phyloP scores from a whole-genome alignment of 2,113 vertebrate genomes.

The Psammodynastes pulverulentus region DNA sequence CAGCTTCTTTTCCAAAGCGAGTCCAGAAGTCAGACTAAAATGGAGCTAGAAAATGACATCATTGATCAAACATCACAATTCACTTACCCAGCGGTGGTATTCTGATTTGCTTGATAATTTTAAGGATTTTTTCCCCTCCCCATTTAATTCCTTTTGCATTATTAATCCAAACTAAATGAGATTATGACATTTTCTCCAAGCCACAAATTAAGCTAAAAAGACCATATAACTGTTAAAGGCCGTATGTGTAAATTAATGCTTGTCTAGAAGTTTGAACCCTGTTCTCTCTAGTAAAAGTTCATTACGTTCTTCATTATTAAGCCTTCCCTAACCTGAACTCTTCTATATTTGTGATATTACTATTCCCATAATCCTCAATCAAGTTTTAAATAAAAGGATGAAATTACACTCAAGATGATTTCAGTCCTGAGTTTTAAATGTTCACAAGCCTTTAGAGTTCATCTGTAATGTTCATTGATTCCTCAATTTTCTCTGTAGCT shows the following conservation, averaged over 20 bases:
- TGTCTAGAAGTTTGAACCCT: not conserved
- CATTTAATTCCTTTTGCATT: not conserved
- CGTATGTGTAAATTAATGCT: not conserved
- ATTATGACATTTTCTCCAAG: not conserved
- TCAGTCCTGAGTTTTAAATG: not conserved
- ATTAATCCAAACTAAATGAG: not conserved
- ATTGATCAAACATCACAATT: not conserved
- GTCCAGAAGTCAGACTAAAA: not conserved
- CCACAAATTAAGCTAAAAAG: not conserved
- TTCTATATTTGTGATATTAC: not conserved
- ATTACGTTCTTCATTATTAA: not conserved
- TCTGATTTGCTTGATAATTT: not conserved
- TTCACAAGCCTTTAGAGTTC: not conserved
- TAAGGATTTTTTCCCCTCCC: not conserved
- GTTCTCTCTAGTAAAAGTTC: not conserved
- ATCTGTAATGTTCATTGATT: conserved; percentile 19
- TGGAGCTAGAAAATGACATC: not conserved
- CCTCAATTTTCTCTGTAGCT: conserved; percentile 41
- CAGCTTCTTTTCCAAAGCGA: not conserved
- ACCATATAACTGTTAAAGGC: not conserved
- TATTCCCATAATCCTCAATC: not conserved
- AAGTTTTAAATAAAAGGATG: not conserved
- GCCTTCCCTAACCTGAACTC: not conserved
- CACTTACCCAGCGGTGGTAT: not conserved
- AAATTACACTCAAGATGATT: not conserved